A percentile compares a stretch with the other conserved stretches of the same genome.
Conservation (phyloP, 2,888 invertebrate species). For the Aradus depressus region DNA sequence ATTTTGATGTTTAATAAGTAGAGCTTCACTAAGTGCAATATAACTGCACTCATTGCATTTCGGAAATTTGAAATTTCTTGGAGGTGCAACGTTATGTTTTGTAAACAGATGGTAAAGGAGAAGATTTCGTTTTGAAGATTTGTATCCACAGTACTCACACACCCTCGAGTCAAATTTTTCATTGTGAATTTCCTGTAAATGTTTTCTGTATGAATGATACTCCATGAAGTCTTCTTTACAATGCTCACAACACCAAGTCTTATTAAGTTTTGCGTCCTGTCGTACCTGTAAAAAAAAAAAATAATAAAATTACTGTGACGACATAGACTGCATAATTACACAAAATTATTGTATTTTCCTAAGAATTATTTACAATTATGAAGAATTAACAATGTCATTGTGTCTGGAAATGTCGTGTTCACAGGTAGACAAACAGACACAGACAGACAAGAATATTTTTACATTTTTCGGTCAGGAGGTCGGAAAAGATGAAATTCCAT, state of each 20-base stretch:
- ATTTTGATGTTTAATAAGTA: conserved; percentile 58
- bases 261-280: neutral
- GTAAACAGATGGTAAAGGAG: conserved; percentile 67
- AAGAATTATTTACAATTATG: no score
- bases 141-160: conserved; percentile 76
- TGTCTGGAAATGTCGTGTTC: no score
- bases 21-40: conserved; percentile 58
- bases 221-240: conserved; percentile 4
- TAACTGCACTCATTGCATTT: conserved; percentile 66
- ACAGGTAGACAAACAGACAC: no score
- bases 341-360: no score
- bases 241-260: conserved; percentile 13
- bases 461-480: no score
- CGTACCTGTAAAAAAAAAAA: no score
- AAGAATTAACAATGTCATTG: no score
- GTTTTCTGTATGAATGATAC: conserved; percentile 60
- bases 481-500: no score
- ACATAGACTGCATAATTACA: no score
- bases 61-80: conserved; percentile 59
- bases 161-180: conserved; percentile 63
- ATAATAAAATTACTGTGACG: no score
- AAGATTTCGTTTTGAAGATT: conserved; percentile 58
- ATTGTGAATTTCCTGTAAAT: conserved; percentile 66
- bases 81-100: conserved; percentile 63
- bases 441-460: no score